These are phyloP conservation scores for Notarius quadriscutis DNA, from an alignment of 2,113 vertebrate species.

Conservation along the genomic window DNA sequence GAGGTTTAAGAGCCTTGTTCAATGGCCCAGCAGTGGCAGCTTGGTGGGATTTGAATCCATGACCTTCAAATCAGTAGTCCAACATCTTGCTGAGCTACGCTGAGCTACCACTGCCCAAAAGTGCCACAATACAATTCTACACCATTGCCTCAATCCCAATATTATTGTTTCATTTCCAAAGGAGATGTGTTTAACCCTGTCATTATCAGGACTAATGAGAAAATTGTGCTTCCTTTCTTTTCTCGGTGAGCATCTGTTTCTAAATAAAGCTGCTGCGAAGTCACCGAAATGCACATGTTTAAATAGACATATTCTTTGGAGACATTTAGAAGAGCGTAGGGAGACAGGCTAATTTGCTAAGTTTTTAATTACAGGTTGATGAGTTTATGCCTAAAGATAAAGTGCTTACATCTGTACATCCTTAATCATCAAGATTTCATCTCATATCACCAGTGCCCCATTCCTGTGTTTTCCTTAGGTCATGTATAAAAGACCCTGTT, in stretches of 20 bases:
- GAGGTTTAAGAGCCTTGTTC: neutral
- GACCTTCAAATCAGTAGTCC: neutral
- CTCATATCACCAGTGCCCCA: conserved; percentile 20
- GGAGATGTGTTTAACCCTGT: neutral
- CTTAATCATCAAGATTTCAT: conserved; percentile 21
- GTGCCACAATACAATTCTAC: neutral
- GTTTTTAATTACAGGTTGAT: conserved; percentile 48
- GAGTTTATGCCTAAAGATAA: conserved; percentile 51
- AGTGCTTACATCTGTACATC: conserved; percentile 52
- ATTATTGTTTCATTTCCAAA: neutral
- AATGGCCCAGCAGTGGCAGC: neutral
- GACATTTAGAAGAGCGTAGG: conserved; percentile 3
- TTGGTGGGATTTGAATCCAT: neutral
- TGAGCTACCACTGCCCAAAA: neutral
- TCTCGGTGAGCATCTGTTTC: neutral
- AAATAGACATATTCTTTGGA: conserved; percentile 41
- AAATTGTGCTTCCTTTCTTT: conserved; percentile 41
- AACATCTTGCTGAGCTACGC: too few species aligned
- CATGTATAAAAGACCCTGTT: conserved; percentile 16
- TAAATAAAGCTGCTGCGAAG: conserved; percentile 11
- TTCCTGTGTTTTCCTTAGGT: conserved; percentile 18
- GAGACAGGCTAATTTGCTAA: conserved; percentile 22
- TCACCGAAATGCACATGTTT: conserved; percentile 19
- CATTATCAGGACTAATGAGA: neutral
- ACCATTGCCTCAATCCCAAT: neutral